Base-by-base conservation (phyloP, 2,113 vertebrate species). In the Eurypyga helias region DNA sequence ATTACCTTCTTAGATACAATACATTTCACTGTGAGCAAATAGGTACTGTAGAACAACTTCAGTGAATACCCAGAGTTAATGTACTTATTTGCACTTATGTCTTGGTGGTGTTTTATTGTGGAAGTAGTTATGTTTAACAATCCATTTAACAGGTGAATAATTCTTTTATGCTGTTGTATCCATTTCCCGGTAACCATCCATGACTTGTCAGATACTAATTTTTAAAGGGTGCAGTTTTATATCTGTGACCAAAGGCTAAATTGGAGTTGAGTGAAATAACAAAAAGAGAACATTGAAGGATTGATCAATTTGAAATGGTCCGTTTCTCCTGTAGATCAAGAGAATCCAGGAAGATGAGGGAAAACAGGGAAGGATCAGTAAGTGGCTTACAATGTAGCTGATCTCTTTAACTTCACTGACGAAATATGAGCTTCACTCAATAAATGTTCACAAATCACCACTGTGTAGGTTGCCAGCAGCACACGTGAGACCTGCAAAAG, bases 241-340 rank as follows among this genome's bases (percentile, higher is more conserved):
- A 20, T 65, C 41, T 66, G 36, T 66, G 45, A 38, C 60, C 7
- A 14, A 77, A 55, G 43, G n/a, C 43, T 92, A 66, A 80, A 15
- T 3, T 69, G 54, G 28, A 24, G n/a, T 88, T 73, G 64, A 84
- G 28, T 43, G 38, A 80, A 88, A 79, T 21, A 80, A 38, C 5
- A 5, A 14, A 46, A 70, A 79, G 48, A 51, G 34, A 46, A 36
- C 60, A 24, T n/a, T 92, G 41, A 73, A 67, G 38, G 6, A 79
- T 66, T 87, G 66, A 51, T 95, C 61, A 13, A 67, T 92, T 72
- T 67, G 87, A 96, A 89, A 58, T 29, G 38, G 48, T 92, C 91
- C 28, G 13, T 70, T 97, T 95, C 61, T 80, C 36, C 54, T 57
- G 21, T 25, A 61, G 28, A 21, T 86, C 13, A 61, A n/a, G 71